These are phyloP conservation scores for Brevimyrus niger DNA, from an alignment of 2,113 vertebrate genomes.

Conservation along the genomic window DNA sequence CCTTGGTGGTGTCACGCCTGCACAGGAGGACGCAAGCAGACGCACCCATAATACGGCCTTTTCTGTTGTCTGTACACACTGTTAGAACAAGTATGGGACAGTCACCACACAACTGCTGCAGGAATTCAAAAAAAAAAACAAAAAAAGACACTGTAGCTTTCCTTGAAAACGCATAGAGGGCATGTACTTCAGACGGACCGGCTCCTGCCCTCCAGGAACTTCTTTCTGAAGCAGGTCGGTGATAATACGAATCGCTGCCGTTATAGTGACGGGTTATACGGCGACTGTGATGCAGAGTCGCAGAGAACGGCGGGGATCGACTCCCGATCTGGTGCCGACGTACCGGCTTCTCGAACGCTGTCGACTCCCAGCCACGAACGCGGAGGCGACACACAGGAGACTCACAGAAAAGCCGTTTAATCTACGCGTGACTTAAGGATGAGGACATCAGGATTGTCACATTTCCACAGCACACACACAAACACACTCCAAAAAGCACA, in stretches of 20 bases:
- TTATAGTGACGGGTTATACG: neutral
- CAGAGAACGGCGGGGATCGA: neutral
- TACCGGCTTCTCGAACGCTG: neutral
- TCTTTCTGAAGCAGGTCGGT: neutral
- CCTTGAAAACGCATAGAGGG: conserved; percentile 22
- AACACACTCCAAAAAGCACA: conserved; percentile 53
- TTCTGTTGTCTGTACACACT: conserved; percentile 60
- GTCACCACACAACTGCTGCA: conserved; percentile 33
- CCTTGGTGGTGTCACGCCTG: conserved; percentile 50
- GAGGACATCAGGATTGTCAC: conserved; percentile 66
- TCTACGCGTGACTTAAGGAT: conserved; percentile 65
- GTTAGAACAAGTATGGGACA: conserved; percentile 37
- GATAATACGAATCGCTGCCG: neutral
- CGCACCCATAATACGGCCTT: conserved; percentile 46
- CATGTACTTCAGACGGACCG: neutral
- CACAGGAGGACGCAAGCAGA: conserved; percentile 39
- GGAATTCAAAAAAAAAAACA: neutral
- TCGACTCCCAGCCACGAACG: neutral
- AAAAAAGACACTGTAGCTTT: conserved; percentile 18
- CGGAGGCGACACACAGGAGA: neutral
- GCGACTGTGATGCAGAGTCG: neutral
- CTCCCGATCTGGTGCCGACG: neutral
- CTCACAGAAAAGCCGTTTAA: conserved; percentile 60
- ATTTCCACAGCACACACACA: conserved; percentile 66
- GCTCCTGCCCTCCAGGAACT: neutral